These are phyloP conservation scores for Amorpha juglandis DNA, from an alignment of 2,888 invertebrate species.

Conservation along the genomic window DNA sequence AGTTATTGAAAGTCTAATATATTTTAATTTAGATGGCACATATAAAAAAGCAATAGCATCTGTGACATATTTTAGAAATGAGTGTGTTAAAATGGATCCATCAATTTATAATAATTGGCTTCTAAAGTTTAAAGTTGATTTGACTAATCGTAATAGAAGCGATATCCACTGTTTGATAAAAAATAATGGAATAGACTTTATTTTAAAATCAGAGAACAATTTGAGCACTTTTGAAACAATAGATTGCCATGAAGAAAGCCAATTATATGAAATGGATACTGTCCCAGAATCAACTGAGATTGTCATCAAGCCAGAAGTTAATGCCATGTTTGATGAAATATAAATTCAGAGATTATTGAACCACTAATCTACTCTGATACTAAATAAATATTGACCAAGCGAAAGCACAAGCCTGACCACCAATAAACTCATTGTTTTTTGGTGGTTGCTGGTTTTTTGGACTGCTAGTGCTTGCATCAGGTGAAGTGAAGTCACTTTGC, in stretches of 20 bases:
- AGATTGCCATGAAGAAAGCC: constrained; percentile 66
- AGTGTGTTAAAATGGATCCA: constrained; percentile 66
- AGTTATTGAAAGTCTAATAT: constrained; percentile 70
- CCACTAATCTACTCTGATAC: background rate
- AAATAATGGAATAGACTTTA: constrained; percentile 62
- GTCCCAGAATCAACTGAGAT: constrained; percentile 65
- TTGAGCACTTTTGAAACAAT: constrained; percentile 60
- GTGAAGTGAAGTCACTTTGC: too few species aligned
- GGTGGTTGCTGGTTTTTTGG: too few species aligned
- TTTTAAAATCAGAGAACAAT: constrained; percentile 67
- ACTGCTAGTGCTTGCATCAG: too few species aligned
- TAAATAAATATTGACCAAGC: constrained; percentile 30
- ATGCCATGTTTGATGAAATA: constrained; percentile 77
- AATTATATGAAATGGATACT: constrained; percentile 75
- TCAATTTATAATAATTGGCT: constrained; percentile 72
- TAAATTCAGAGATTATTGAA: constrained; percentile 38
- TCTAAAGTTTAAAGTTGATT: constrained; percentile 59
- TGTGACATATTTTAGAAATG: constrained; percentile 63
- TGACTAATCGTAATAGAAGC: constrained; percentile 57
- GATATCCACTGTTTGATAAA: constrained; percentile 56
- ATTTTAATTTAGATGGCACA: constrained; percentile 67
- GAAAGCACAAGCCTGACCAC: too few species aligned
- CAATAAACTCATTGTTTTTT: too few species aligned
- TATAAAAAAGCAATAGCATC: constrained; percentile 65
- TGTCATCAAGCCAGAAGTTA: constrained; percentile 64